Conservation (phyloP, 1,140 invertebrate genomes). For the Rhynchophorus ferrugineus region DNA sequence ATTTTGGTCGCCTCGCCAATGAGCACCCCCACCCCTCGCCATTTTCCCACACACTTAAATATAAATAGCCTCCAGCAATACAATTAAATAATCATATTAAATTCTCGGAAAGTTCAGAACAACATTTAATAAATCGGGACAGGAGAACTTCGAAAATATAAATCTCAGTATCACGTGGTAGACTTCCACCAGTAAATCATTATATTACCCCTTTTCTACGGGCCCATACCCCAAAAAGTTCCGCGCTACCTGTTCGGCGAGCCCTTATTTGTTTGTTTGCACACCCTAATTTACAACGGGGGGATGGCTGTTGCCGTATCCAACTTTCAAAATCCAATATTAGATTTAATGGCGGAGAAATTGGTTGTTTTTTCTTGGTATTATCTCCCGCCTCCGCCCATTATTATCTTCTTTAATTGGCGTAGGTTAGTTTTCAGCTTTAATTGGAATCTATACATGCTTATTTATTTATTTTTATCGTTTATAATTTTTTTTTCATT, state of each 20-base stretch:
- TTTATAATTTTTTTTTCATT: no score
- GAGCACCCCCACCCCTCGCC: no score
- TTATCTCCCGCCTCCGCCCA: no score
- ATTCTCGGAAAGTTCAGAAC: background rate
- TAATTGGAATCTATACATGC: no score
- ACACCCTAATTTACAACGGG: background rate
- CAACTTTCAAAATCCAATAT: background rate
- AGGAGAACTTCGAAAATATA: background rate
- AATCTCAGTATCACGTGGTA: background rate
- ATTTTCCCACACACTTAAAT: background rate
- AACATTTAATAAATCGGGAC: background rate
- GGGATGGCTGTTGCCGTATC: background rate
- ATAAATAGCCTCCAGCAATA: background rate
- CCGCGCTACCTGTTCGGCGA: no score
- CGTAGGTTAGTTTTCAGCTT: no score
- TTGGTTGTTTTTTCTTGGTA: no score
- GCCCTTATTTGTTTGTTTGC: background rate
- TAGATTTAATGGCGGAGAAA: background rate
- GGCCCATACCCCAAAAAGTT: background rate
- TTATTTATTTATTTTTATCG: no score
- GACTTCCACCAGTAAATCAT: background rate
- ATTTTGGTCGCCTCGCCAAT: background rate
- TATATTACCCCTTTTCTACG: background rate
- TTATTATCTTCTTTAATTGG: no score
- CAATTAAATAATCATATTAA: background rate